Base-by-base conservation (phyloP, 2,113 vertebrate species). In the Andinoacara biseriatus region DNA sequence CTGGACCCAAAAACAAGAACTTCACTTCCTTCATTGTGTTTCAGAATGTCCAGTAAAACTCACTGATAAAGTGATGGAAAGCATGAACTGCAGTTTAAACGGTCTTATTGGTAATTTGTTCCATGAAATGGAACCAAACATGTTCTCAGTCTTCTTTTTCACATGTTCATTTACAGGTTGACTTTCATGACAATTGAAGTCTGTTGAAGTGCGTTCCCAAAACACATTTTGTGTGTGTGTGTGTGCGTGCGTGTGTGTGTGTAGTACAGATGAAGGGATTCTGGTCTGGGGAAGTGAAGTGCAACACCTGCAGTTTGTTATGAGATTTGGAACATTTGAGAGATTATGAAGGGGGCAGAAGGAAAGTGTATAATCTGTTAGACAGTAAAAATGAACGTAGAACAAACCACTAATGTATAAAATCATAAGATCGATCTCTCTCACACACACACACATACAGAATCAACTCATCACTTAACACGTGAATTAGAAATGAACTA, bases 131-230 rank as follows among this genome's bases (percentile, higher is more conserved):
- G 24, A 69, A 52, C 65, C 43, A 49, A 67, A 67, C 40, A 22
- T 17, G 29, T 15, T 17, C 43, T 46, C 40, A 13, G 35, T 58
- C 26, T 38, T 3, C 13, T 6, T 5, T 43, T 54, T 78, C 76
- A 56, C 14, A 82, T 61, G 75, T 59, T 89, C 82, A 82, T 89
- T 87, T 89, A 89, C 85, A 89, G 63, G 43, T 61, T 40, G 58
- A 29, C 22, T 58, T 72, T 58, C n/a, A 33, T 18, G 43, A 58
- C 43, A 65, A 24, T 5, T 58, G 22, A 59, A 57, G 54, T 69
- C 40, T 62, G 67, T 31, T 58, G 14, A 77, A 38, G 3, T 13
- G 18, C 15, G 74, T 72, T 76, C 15, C 15, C 57, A 80, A 65
- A 65, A 75, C 33, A 35, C n/a, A 74, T 2, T 31, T 3, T 4